Percentiles rank a stretch among this genome's conserved stretches.
Conservation (phyloP, 2,888 invertebrate genomes). For the Melolontha melolontha region DNA sequence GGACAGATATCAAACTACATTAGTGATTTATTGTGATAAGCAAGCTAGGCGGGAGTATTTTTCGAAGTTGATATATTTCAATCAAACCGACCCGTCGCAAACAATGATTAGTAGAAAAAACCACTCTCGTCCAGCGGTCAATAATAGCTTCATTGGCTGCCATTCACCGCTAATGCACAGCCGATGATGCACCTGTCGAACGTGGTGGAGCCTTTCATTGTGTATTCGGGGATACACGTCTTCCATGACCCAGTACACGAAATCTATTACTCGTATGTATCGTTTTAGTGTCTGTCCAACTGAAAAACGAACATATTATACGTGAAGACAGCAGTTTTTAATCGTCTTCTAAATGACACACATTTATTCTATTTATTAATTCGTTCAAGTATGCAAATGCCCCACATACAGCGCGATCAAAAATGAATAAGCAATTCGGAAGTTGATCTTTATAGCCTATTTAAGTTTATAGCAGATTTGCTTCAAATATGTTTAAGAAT, state of each 20-base stretch:
- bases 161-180: slow-evolving; percentile 64
- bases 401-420: too few relatives aligned
- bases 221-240: slow-evolving; percentile 24
- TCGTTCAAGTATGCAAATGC: too few relatives aligned
- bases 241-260: slow-evolving; percentile 15
- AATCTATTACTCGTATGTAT: slow-evolving; percentile 34
- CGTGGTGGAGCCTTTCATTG: slow-evolving; percentile 40
- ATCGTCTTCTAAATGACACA: too few relatives aligned
- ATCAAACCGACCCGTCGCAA: slow-evolving; percentile 63
- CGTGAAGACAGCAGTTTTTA: too few relatives aligned
- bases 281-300: slow-evolving; percentile 20
- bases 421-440: too few relatives aligned
- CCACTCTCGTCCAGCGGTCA: slow-evolving; percentile 54
- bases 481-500: too few relatives aligned
- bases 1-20: slow-evolving; percentile 44
- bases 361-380: too few relatives aligned
- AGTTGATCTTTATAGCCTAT: too few relatives aligned
- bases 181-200: slow-evolving; percentile 53
- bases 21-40: slow-evolving; percentile 62
- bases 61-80: slow-evolving; percentile 64
- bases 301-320: slow-evolving; percentile 15
- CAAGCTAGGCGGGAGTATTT: slow-evolving; percentile 58
- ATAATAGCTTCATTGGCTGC: slow-evolving; percentile 63
- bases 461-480: too few relatives aligned
- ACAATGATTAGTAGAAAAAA: slow-evolving; percentile 64